Evolutionary conservation across 2,113 vertebrate species (phyloP).

Genomic region (Odocoileus virginianus): DNA sequence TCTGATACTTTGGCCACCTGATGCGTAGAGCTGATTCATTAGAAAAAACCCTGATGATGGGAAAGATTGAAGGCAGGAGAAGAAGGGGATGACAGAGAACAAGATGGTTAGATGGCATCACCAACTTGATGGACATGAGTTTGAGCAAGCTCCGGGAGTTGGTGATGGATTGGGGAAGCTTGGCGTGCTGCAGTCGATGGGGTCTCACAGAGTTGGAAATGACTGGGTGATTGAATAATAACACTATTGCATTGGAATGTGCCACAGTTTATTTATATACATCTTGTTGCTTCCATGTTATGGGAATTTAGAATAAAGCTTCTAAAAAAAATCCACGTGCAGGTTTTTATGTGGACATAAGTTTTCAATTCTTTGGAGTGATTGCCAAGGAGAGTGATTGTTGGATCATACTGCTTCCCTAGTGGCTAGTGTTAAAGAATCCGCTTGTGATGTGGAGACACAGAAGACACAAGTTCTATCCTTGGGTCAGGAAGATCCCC

Average conservation of each 20-base stretch:
- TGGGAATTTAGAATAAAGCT: neutral
- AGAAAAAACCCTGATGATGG: neutral
- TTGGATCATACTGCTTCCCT: neutral
- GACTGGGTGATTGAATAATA: neutral
- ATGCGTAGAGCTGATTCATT: rapidly evolving
- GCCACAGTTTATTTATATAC: neutral
- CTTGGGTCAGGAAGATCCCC: neutral
- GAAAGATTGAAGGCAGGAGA: neutral
- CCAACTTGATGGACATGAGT: rapidly evolving
- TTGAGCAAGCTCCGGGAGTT: neutral
- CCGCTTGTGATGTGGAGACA: neutral
- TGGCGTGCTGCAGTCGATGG: rapidly evolving
- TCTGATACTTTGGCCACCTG: neutral
- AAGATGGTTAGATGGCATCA: neutral
- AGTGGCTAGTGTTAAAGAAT: neutral
- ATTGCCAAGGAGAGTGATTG: neutral
- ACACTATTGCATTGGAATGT: neutral
- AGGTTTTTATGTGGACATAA: neutral
- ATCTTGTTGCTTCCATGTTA: neutral
- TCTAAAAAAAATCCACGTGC: neutral
- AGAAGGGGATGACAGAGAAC: neutral
- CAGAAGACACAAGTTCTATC: neutral
- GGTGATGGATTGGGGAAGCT: neutral
- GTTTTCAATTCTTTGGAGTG: neutral
- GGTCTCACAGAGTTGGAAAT: neutral